Base-by-base conservation (phyloP, 2,113 vertebrate species). In the Thinocorus orbignyianus region DNA sequence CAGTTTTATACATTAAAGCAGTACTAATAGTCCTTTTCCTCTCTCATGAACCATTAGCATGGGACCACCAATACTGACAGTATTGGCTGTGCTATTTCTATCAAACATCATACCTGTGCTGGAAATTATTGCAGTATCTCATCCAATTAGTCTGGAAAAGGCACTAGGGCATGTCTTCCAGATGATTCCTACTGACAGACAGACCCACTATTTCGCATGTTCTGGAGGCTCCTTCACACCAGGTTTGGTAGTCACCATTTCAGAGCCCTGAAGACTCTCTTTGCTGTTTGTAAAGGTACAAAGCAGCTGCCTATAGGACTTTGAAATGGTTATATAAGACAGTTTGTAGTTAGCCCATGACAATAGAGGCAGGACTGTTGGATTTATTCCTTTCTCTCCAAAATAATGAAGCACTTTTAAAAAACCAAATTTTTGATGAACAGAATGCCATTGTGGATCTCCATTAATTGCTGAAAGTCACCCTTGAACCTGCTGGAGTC, bases 131-230 rank as follows among this genome's bases (percentile, higher is more conserved):
- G 52, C 44, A 87, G 17, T 44, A 74, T 78, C 82, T 94, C 60
- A 82, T 66, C 80, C 61, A 90, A 84, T 95, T 88, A 94, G 37
- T 44, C 70, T 69, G 57, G 54, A 92, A 87, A 77, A 82, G 78
- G 15, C 54, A 73, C 54, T 48, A 41, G 57, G 52, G 91, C 30
- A 23, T 54, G 46, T 70, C 42, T 80, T 93, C 70, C 58, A 82
- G 31, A 61, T 85, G 30, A 91, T 71, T 81, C 44, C 14, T 71
- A 72, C 52, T 62, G 84, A 84, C 60, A 92, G 31, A 10, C 62
- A 78, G 48, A 70, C 61, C 61, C 73, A 57, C 58, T 13, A 51
- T 62, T 64, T 81, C 51, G n/a, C 28, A 17, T 81, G 61, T 92
- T 77, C 55, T 76, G 35, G 39, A 79, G 35, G 6, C 74, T 39